A percentile compares a stretch with the other conserved stretches of the same genome.
Evolutionary conservation across 2,113 vertebrate species (phyloP).

Genomic region (Mirza zaza): DNA sequence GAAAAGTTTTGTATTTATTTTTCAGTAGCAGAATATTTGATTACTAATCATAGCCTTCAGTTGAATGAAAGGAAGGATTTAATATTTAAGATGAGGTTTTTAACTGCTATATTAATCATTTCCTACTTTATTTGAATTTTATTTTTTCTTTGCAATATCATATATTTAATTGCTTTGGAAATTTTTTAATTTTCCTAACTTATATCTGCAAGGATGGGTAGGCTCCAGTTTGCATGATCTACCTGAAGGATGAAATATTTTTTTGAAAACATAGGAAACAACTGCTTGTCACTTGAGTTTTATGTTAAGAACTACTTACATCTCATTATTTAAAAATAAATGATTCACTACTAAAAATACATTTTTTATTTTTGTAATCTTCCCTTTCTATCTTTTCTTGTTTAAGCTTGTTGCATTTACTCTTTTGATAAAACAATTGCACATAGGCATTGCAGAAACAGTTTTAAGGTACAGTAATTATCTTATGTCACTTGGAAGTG

Average conservation of each 20-base stretch:
- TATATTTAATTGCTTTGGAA: background rate
- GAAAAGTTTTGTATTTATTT: conserved; percentile 56
- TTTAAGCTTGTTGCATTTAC: conserved; percentile 43
- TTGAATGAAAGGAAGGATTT: conserved; percentile 40
- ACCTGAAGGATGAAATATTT: conserved; percentile 27
- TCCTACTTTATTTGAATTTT: conserved; percentile 29
- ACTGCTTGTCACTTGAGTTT: conserved; percentile 35
- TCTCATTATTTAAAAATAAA: conserved; percentile 46
- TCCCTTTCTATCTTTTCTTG: background rate
- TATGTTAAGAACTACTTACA: conserved; percentile 33
- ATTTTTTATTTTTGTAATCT: background rate
- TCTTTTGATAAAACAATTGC: conserved; percentile 14
- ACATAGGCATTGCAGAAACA: conserved; percentile 5
- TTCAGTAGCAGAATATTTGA: background rate
- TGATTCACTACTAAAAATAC: background rate
- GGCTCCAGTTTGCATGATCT: conserved; percentile 2
- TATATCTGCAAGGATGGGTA: background rate
- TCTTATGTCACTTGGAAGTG: conserved; percentile 55
- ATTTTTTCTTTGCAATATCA: background rate
- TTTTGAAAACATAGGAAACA: conserved; percentile 19
- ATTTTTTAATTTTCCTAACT: conserved; percentile 40
- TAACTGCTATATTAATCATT: background rate
- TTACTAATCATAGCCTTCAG: conserved; percentile 1
- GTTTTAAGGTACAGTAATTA: background rate
- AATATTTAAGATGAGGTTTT: conserved; percentile 34